Evolutionary conservation across 2,113 vertebrate genomes (phyloP), one percentile per base, ranked within the genome.

Genomic region (Mionectes macconnelli): DNA sequence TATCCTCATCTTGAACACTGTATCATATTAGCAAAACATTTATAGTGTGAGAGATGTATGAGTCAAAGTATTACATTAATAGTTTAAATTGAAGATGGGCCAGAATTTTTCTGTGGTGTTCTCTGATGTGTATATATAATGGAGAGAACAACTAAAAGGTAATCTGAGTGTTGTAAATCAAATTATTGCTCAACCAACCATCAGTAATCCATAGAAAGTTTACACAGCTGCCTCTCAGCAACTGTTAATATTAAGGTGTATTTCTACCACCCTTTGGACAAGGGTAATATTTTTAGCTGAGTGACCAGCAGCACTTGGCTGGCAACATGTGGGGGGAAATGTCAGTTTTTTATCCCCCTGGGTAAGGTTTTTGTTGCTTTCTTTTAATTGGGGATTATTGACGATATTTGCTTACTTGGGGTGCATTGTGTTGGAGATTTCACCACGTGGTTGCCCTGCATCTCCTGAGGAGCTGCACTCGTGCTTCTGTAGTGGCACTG

Each of bases 1-100:
- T 91, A 81, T 86, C 30, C 33, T 72, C 59, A 19, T 87, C 85
- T 88, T 90, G 49, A 95, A 50, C 35, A 18, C 19, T 87, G 60
- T 67, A 73, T 88, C 76, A n/a, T 30, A 63, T 93, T 93, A 95
- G 56, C 81, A 89, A 97, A 97, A 96, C 88, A 96, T 96, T 94
- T 94, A 91, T n/a, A 82, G 88, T 77, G 62, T 59, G 76, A 93
- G 66, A 85, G 57, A 86, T 37, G 30, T 44, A 31, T 8, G 25
- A 95, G 53, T 84, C 75, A 52, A 87, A 95, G 93, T 70, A 81
- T 93, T 93, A 52, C 60, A 42, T 44, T 73, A 82, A 67, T 59
- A 90, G 80, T 62, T 94, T 95, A 93, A 93, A 82, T 14, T 82
- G 74, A 93, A 89, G 78, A 70, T 0, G 9, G 24, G 81, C 94